Conservation (phyloP, 2,888 invertebrate genomes). For the Ennomos fuscantarius region DNA sequence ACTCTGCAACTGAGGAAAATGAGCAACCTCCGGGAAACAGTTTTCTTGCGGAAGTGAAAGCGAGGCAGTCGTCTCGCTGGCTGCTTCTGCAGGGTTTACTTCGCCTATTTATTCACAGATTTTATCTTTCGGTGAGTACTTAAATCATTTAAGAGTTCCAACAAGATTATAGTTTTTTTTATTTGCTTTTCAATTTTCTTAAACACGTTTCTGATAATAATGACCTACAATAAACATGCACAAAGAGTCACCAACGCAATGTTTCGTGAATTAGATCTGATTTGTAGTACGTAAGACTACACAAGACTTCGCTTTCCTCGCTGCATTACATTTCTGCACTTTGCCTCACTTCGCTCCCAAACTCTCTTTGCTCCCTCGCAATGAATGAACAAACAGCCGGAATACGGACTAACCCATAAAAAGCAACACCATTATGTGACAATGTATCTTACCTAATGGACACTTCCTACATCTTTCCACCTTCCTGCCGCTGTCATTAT, state of each 20-base stretch:
- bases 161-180: too few relatives aligned
- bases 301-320: too few relatives aligned
- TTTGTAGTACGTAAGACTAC: too few relatives aligned
- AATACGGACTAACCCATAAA: neutral
- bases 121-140: slow-evolving; percentile 2
- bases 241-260: neutral
- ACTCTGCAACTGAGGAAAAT: slow-evolving; percentile 36
- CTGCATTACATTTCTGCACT: too few relatives aligned
- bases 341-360: too few relatives aligned
- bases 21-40: slow-evolving; percentile 43
- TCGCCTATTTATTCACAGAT: slow-evolving; percentile 12
- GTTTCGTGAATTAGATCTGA: neutral
- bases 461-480: slow-evolving; percentile 2
- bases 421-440: slow-evolving; percentile 1
- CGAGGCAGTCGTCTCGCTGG: slow-evolving; percentile 8
- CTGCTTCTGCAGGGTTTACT: neutral
- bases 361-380: too few relatives aligned
- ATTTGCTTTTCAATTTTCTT: too few relatives aligned
- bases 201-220: too few relatives aligned
- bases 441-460: slow-evolving; percentile 9
- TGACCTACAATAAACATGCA: too few relatives aligned
- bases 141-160: too few relatives aligned
- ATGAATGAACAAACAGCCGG: too few relatives aligned
- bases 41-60: slow-evolving; percentile 67
- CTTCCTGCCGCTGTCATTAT: slow-evolving; percentile 5